Percentiles rank a stretch among this genome's conserved stretches.
Conservation (phyloP, 2,888 invertebrate genomes). For the Agonopterix alstromeriana region DNA sequence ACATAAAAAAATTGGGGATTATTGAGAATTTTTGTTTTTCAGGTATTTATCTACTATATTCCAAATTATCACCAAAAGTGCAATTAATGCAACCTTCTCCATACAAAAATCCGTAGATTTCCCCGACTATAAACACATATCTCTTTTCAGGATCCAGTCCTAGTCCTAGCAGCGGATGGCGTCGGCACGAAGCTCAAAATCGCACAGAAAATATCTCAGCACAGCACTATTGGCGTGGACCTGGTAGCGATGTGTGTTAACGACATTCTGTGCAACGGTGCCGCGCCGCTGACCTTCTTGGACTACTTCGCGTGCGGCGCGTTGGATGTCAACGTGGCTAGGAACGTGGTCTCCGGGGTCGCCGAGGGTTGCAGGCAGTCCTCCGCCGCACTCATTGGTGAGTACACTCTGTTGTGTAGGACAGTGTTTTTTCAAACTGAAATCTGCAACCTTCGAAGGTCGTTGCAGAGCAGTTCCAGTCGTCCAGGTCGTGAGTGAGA, state of each 20-base stretch:
- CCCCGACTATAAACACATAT: no score
- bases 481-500: no score
- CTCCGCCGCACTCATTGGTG: constrained; percentile 91
- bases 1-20: no score
- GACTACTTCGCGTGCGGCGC: constrained; percentile 96
- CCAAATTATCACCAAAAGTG: no score
- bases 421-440: no score
- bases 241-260: constrained; percentile 99
- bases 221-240: constrained; percentile 93
- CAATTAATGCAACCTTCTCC: no score
- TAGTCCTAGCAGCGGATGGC: constrained; percentile 98
- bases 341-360: constrained; percentile 85
- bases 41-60: no score
- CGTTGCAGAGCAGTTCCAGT: no score
- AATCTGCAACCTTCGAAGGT: no score
- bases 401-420: constrained; percentile 14
- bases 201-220: constrained; percentile 86
- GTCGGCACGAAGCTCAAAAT: constrained; percentile 98
- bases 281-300: constrained; percentile 95
- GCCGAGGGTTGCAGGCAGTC: constrained; percentile 90
- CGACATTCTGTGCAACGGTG: constrained; percentile 97
- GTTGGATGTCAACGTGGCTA: constrained; percentile 82
- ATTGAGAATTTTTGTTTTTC: no score
- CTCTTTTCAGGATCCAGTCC: constrained; percentile 81
- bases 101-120: no score